Conservation (phyloP, 2,888 invertebrate genomes). For the Gerosis bhagava region DNA sequence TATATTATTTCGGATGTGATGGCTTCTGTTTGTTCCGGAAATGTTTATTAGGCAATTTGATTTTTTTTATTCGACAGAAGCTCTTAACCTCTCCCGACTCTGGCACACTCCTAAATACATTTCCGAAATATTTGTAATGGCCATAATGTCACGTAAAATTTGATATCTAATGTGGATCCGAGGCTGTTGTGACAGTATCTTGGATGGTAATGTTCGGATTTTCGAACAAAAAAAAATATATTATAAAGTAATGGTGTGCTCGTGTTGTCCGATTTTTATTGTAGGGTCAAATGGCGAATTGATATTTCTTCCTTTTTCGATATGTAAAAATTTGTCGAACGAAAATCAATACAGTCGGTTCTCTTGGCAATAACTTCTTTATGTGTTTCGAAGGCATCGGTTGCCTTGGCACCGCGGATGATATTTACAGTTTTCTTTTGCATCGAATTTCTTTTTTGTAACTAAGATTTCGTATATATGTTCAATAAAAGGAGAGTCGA, state of each 20-base stretch:
- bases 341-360: conserved; percentile 25
- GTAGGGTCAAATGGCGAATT: conserved; percentile 41
- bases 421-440: conserved; percentile 28
- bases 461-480: conserved; percentile 10
- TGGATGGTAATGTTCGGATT: conserved; percentile 37
- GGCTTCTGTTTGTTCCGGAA: conserved; percentile 37
- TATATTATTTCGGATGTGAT: conserved; percentile 19
- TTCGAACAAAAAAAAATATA: conserved; percentile 43
- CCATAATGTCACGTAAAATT: conserved; percentile 48
- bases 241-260: conserved; percentile 40
- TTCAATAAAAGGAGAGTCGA: not conserved
- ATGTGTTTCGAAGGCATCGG: conserved; percentile 29
- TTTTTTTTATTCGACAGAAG: conserved; percentile 26
- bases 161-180: conserved; percentile 48
- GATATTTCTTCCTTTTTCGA: conserved; percentile 9
- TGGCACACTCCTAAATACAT: conserved; percentile 49
- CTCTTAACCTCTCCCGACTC: conserved; percentile 40
- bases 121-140: conserved; percentile 43
- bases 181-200: conserved; percentile 49
- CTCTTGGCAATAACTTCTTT: conserved; percentile 34
- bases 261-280: conserved; percentile 49
- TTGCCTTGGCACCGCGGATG: conserved; percentile 14
- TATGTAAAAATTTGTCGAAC: conserved; percentile 12
- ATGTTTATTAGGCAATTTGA: conserved; percentile 20
- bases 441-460: conserved; percentile 7